phyloP scores from a whole-genome alignment of 2,888 invertebrate species.

The Hirtodrosophila cameraria region DNA sequence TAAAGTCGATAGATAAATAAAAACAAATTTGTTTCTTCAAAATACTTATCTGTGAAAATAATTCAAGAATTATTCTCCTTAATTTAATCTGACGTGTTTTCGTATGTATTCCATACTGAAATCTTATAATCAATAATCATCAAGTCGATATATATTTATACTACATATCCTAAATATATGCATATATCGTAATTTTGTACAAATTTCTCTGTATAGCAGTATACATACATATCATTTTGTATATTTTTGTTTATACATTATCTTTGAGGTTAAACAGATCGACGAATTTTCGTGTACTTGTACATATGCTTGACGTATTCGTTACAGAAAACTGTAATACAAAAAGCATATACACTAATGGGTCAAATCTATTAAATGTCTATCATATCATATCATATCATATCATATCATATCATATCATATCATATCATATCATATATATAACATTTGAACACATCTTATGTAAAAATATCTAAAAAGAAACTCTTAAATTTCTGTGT shows the following conservation, averaged over 20 bases:
- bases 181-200: constrained; percentile 48
- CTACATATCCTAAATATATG: constrained; percentile 26
- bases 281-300: constrained; percentile 3
- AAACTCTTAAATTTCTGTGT: constrained; percentile 35
- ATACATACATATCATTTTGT: constrained; percentile 6
- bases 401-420: constrained; percentile 13
- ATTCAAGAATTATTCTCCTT: constrained; percentile 47
- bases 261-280: background rate
- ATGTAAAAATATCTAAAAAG: constrained; percentile 17
- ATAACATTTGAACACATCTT: constrained; percentile 5
- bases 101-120: constrained; percentile 59
- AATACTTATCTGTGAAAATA: constrained; percentile 29
- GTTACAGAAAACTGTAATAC: background rate
- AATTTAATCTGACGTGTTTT: constrained; percentile 45
- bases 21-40: constrained; percentile 34
- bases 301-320: constrained; percentile 2
- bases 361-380: background rate
- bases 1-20: constrained; percentile 42
- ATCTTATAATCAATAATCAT: constrained; percentile 29
- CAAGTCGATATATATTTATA: constrained; percentile 27
- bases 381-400: background rate
- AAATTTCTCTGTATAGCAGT: constrained; percentile 25
- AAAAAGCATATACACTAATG: background rate
- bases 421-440: constrained; percentile 10
- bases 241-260: background rate